phyloP scores from a whole-genome alignment of 2,797 vertebrate genomes.

The Eulemur coronatus region DNA sequence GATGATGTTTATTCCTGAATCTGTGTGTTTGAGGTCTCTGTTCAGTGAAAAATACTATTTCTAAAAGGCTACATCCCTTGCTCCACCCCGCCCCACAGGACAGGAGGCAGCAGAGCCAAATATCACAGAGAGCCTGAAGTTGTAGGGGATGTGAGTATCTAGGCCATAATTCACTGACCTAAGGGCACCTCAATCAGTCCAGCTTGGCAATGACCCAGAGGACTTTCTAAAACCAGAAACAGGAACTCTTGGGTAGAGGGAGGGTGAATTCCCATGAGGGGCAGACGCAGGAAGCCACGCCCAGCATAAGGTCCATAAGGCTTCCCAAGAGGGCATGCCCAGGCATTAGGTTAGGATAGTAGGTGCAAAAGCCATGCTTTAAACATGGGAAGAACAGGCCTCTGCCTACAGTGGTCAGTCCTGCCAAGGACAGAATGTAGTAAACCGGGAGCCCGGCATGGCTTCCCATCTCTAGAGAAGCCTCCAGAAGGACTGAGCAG shows the following conservation, averaged over 20 bases:
- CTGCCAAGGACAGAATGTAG: not conserved
- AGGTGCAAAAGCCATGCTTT: not conserved
- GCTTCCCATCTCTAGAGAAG: not conserved
- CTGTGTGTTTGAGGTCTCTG: not conserved
- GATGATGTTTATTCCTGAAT: not conserved
- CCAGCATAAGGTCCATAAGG: not conserved
- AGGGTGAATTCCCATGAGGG: not conserved
- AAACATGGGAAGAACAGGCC: not conserved
- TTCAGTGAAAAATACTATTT: not conserved
- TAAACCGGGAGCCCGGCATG: not conserved
- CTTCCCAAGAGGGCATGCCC: not conserved
- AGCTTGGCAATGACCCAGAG: not conserved
- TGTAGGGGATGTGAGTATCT: not conserved
- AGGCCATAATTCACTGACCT: not conserved
- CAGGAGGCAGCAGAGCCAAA: not conserved
- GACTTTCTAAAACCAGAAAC: slow-evolving; percentile 41
- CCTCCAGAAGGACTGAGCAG: not conserved
- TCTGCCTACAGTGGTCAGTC: not conserved
- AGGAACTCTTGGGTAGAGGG: not conserved
- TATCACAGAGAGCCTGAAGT: not conserved
- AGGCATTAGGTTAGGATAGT: not conserved
- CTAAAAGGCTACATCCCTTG: not conserved
- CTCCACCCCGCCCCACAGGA: not conserved
- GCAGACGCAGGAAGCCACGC: not conserved
- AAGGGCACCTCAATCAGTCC: not conserved